Base-by-base conservation (phyloP, 2,888 invertebrate species). In the Melolontha melolontha region DNA sequence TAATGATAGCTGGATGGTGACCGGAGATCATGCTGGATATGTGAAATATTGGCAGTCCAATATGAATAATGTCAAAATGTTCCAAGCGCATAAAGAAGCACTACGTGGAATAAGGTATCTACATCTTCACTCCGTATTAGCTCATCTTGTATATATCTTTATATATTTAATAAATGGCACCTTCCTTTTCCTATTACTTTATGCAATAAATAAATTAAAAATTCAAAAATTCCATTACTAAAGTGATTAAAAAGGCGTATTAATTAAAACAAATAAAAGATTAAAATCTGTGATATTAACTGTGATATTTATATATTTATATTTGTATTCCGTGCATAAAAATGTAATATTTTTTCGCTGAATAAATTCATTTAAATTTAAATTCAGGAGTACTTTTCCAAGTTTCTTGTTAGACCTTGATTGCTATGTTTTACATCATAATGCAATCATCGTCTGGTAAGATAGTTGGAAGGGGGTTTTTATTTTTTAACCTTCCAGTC, bases 11-110 rank as follows among this genome's bases (percentile, higher is more conserved):
- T 99, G 99, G 99, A 97, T 99, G 97, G 95, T 99, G 70, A 98
- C 98, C 0, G 99, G 96, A 17, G 99, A 99, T 85, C 98, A 98
- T 83, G 93, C 94, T 62, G 99, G 99, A 70, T 99, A 95, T 83
- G 96, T 99, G 73, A 99, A 99, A 82, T 99, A 99, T 86, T 99
- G 99, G 99, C 99, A 99, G 88, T 96, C 97, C 77, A 99, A 99
- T 86, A 99, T 99, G 99, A 99, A 99, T 87, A 99, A 99, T 87
- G 99, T 99, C 68, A 98, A 99, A 89, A 98, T 99, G 97, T 99
- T 97, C 88, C 98, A 98, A 86, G 99, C 98, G 67, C 99, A 99
- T 85, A 98, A 99, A 90, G 99, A 99, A 88, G 96, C 99, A 74
- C 93, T 99, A 78, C 91, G 99, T 85, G 98, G 98, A 86, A 93